Conservation (phyloP, 1,140 invertebrate species). For the Gonioctena quinquepunctata region DNA sequence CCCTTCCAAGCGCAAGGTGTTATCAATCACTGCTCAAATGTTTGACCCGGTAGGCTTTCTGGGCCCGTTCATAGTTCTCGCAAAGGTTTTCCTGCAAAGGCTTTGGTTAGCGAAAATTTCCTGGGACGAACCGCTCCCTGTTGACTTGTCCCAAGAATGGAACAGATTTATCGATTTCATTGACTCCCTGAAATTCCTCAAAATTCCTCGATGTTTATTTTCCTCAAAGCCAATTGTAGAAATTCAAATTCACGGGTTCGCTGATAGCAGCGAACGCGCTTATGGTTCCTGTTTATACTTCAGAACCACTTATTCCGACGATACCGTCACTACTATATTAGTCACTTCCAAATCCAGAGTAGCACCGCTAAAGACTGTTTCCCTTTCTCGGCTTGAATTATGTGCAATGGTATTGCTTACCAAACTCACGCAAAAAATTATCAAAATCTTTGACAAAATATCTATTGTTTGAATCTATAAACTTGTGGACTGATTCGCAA, state of each 20-base stretch:
- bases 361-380: constrained; percentile 39
- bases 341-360: constrained; percentile 34
- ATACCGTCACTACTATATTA: constrained; percentile 1
- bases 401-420: constrained; percentile 27
- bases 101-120: constrained; percentile 24
- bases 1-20: background rate
- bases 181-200: background rate
- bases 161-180: constrained; percentile 17
- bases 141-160: constrained; percentile 34
- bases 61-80: constrained; percentile 31
- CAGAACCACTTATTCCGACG: constrained; percentile 38
- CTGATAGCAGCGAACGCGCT: constrained; percentile 40
- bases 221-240: background rate
- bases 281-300: constrained; percentile 47
- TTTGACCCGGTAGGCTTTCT: constrained; percentile 39
- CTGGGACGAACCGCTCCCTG: constrained; percentile 31
- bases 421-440: background rate
- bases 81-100: constrained; percentile 35
- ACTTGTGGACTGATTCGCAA: constrained; percentile 1
- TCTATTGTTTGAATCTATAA: background rate
- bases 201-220: constrained; percentile 8
- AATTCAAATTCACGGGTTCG: constrained; percentile 39
- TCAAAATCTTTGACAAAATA: background rate
- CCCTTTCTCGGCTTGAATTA: constrained; percentile 35
- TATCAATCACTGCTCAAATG: constrained; percentile 17